phyloP scores from a whole-genome alignment of 2,113 vertebrate species.

The Sminthopsis crassicaudata region DNA sequence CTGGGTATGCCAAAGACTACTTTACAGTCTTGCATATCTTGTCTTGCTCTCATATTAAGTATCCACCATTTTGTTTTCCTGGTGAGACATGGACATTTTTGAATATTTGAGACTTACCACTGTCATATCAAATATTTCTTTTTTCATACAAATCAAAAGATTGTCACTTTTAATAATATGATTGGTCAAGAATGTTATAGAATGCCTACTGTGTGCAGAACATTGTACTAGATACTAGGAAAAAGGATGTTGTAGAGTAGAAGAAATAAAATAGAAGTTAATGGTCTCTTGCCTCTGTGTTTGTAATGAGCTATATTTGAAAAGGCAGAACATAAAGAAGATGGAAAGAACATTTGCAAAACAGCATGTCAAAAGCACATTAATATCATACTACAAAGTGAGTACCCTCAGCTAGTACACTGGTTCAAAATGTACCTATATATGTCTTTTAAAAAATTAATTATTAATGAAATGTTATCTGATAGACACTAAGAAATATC shows the following conservation, averaged over 20 bases:
- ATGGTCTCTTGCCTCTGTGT: not conserved
- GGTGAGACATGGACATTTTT: not conserved
- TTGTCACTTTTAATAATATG: not conserved
- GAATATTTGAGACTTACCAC: not conserved
- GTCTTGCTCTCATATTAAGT: not conserved
- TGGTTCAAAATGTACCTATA: not conserved
- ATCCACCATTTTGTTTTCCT: not conserved
- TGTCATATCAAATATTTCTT: not conserved
- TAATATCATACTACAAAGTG: not conserved
- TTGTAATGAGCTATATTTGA: not conserved
- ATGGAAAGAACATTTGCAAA: not conserved
- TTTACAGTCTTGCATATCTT: not conserved
- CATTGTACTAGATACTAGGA: not conserved
- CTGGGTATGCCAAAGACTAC: not conserved
- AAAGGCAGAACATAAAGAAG: not conserved
- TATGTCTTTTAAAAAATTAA: not conserved
- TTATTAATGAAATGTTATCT: not conserved
- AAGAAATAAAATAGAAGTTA: not conserved
- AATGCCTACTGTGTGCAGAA: not conserved
- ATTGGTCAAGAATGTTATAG: not conserved
- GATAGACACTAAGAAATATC: not conserved
- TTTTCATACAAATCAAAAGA: not conserved
- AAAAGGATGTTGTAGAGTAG: not conserved
- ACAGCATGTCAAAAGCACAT: not conserved
- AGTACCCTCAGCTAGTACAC: not conserved